Conservation (phyloP, 2,797 vertebrate species). For the Chloroceryle inda region DNA sequence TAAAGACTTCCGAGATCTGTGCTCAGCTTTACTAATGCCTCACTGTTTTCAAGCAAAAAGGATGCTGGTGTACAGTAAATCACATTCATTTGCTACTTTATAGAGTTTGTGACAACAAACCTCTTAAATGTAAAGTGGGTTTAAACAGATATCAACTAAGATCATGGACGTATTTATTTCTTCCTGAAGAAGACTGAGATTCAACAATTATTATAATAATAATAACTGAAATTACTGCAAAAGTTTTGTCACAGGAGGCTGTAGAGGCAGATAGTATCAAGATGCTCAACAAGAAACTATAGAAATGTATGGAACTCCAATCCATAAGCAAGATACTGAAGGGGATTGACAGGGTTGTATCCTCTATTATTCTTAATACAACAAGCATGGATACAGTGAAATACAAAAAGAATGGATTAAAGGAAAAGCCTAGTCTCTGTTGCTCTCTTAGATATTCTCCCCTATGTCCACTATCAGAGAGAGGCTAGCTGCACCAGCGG, state of each 20-base stretch:
- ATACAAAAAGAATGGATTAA: background rate
- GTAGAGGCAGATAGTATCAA: background rate
- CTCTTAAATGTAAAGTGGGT: background rate
- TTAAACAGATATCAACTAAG: background rate
- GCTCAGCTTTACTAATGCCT: background rate
- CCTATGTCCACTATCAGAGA: background rate
- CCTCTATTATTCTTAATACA: background rate
- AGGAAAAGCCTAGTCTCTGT: background rate
- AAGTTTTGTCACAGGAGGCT: background rate
- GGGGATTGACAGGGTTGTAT: background rate
- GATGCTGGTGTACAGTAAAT: background rate
- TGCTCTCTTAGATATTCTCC: background rate
- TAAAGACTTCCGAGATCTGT: background rate
- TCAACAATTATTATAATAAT: background rate
- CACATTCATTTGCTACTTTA: background rate
- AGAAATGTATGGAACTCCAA: background rate
- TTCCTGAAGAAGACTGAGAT: background rate
- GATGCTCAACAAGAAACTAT: background rate
- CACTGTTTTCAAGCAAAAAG: background rate
- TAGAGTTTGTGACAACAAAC: background rate
- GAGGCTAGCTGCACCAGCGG: rapidly evolving
- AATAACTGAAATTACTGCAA: background rate
- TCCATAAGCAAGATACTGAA: background rate
- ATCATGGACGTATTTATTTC: background rate
- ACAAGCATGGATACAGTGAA: background rate